Percentiles rank a stretch among this genome's conserved stretches.
These are phyloP conservation scores for Nannoperca obscura DNA, from an alignment of 2,797 vertebrate genomes.

Conservation along the genomic window DNA sequence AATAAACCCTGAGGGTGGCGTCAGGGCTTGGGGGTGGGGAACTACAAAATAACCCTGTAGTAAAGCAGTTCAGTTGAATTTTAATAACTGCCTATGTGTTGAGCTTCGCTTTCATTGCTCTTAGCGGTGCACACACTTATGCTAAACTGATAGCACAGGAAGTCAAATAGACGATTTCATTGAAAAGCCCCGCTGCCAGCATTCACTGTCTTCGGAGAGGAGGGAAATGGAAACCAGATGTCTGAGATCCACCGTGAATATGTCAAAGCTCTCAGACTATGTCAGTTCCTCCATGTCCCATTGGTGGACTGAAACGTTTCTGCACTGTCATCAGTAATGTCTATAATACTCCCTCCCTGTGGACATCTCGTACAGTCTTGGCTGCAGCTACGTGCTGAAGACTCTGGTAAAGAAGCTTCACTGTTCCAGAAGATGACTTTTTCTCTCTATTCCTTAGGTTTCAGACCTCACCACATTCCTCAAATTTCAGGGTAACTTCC, in stretches of 20 bases:
- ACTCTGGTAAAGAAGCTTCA: conserved; percentile 67
- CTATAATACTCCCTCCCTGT: conserved; percentile 67
- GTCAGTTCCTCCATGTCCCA: conserved; percentile 78
- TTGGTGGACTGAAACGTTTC: conserved; percentile 76
- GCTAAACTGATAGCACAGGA: conserved; percentile 81
- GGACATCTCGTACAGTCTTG: conserved; percentile 66
- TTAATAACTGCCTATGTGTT: conserved; percentile 58
- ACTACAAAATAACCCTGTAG: conserved; percentile 9
- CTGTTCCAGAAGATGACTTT: conserved; percentile 60
- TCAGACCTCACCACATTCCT: conserved; percentile 81
- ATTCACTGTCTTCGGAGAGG: conserved; percentile 77
- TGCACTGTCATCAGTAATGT: conserved; percentile 80
- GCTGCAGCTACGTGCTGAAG: conserved; percentile 58
- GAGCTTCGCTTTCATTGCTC: conserved; percentile 50
- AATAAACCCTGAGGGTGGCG: conserved; percentile 70
- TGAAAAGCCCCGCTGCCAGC: conserved; percentile 78
- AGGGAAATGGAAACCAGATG: conserved; percentile 86
- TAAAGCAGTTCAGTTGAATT: conserved; percentile 34
- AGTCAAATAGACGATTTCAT: conserved; percentile 81
- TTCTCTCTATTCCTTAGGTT: conserved; percentile 73
- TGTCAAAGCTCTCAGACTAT: conserved; percentile 82
- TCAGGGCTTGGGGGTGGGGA: conserved; percentile 46
- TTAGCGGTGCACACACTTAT: conserved; percentile 65
- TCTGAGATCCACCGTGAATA: conserved; percentile 83
- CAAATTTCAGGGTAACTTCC: conserved; percentile 84